Evolutionary conservation across 1,140 invertebrate genomes (phyloP).

Genomic region (Platyscapa corneri): DNA sequence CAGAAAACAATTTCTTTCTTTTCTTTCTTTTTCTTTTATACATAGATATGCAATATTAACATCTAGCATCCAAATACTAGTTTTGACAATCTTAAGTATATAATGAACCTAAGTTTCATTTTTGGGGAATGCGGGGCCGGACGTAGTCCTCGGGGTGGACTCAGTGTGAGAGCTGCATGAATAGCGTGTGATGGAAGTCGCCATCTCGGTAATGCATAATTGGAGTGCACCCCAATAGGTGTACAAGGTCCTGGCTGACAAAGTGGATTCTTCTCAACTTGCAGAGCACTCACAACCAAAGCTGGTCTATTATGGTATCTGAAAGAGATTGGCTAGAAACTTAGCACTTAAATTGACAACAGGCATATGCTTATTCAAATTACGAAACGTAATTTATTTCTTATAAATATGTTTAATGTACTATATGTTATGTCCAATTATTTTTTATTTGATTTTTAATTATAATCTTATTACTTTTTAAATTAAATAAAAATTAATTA

Average conservation of each 20-base stretch:
- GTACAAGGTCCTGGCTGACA: conserved; percentile 86
- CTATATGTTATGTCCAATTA: too few relatives aligned
- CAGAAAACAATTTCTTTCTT: conserved; percentile 7
- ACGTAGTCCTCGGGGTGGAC: conserved; percentile 71
- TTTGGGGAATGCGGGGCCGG: conserved; percentile 88
- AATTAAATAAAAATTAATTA: background rate
- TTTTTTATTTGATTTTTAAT: too few relatives aligned
- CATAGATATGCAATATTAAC: conserved; percentile 62
- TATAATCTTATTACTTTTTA: background rate
- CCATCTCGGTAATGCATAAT: conserved; percentile 72
- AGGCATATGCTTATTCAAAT: conserved; percentile 12
- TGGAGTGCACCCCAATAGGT: conserved; percentile 70
- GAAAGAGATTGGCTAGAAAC: conserved; percentile 69
- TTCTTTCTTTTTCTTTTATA: conserved; percentile 37
- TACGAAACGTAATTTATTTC: background rate
- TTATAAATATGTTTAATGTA: background rate
- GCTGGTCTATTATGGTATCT: conserved; percentile 95
- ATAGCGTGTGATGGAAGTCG: conserved; percentile 74
- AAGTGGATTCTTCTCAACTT: conserved; percentile 94
- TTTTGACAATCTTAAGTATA: conserved; percentile 58
- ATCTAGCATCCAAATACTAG: conserved; percentile 68
- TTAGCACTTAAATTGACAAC: conserved; percentile 60
- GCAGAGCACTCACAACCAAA: conserved; percentile 92
- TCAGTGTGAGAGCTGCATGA: conserved; percentile 74
- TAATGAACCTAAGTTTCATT: conserved; percentile 89